Base-by-base conservation (phyloP, 2,888 invertebrate genomes). In the Anthrax anthrax region DNA sequence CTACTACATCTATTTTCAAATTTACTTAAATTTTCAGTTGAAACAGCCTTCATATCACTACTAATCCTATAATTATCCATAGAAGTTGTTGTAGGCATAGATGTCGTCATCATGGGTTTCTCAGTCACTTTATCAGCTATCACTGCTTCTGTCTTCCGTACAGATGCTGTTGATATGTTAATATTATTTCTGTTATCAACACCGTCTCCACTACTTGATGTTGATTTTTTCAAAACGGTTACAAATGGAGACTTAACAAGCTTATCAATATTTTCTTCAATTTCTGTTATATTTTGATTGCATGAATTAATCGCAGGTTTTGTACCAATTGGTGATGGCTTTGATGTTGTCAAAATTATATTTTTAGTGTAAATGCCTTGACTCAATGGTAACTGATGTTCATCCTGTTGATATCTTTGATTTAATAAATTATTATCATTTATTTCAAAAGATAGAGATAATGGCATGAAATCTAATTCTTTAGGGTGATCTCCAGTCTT, bases 91-190 rank as follows among this genome's bases (percentile, higher is more conserved):
- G 8, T 4, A 6, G 23, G 8, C 23, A 8, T 23, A 6, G 8
- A 54, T 38, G 52, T 42, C 13, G 54, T 51, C 36, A 54, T 50
- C 66, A 53, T 72, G n/a, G n/a, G n/a, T 67, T 57, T 63, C 67
- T 59, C 58, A 53, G 71, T 72, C 39, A 57, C 23, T 23, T 52
- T 57, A 75, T 75, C 54, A 70, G 72, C 60, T 75, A 75, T 41
- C 76, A 68, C 56, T 75, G 73, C 42, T 76, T 75, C 16, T 76
- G 76, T 12, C 75, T 75, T 42, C 76, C 68, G 39, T 74, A 75
- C 50, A 64, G 67, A 51, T 73, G 74, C 37, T 61, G 54, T 44
- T 23, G 18, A 36, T 32, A 32, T 32, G 13, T 32, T 32, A 12
- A 32, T 4, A 23, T 23, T 23, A 32, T 27, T 23, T 50, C 48